Evolutionary conservation across 2,888 invertebrate species (phyloP).

Genomic region (Onchidella celtica): DNA sequence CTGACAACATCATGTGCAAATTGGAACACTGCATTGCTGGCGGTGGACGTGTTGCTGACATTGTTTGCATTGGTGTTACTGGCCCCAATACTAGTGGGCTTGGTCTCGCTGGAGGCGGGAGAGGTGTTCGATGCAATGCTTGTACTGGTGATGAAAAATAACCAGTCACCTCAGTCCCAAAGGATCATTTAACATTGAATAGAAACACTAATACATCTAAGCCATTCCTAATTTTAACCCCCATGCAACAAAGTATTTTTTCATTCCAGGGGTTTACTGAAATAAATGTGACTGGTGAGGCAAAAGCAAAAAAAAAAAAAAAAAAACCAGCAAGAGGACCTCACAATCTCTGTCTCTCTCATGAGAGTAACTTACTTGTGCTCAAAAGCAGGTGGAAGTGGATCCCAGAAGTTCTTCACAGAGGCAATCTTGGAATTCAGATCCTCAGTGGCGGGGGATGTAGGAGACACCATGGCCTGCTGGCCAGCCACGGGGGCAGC

Average conservation of each 20-base stretch:
- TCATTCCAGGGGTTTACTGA: too few relatives aligned
- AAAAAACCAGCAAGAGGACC: too few relatives aligned
- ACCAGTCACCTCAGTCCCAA: too few relatives aligned
- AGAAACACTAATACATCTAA: neutral
- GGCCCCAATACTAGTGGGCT: neutral
- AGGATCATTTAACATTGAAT: too few relatives aligned
- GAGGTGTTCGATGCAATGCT: conserved; percentile 8
- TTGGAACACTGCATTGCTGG: neutral
- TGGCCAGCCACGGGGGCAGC: conserved; percentile 36
- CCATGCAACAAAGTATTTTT: neutral
- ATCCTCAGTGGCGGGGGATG: conserved; percentile 89
- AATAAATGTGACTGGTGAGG: too few relatives aligned
- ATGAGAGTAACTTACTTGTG: too few relatives aligned
- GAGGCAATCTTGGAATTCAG: conserved; percentile 96
- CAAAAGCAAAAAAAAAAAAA: too few relatives aligned
- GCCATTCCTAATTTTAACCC: neutral
- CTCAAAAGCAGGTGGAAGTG: conserved; percentile 64
- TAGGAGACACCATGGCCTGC: conserved; percentile 62
- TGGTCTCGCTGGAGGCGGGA: neutral
- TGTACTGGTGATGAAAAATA: neutral
- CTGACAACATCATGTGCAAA: conserved; percentile 39
- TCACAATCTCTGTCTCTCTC: too few relatives aligned
- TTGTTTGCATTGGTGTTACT: conserved; percentile 29
- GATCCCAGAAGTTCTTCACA: conserved; percentile 88
- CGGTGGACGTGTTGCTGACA: neutral